Conservation (phyloP, 1,140 invertebrate species). For the Hycleus phaleratus region DNA sequence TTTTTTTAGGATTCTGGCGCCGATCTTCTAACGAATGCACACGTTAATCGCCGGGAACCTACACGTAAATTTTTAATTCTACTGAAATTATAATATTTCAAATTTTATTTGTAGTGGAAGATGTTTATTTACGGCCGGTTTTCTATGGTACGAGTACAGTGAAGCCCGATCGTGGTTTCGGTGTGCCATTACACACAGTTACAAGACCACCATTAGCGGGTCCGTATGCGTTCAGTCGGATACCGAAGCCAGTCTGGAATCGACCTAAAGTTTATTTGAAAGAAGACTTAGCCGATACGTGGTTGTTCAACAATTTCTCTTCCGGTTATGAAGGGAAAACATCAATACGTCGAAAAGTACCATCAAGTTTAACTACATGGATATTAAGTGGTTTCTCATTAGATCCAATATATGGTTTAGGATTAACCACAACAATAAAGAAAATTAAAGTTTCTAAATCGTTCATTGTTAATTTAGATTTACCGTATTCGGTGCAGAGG, state of each 20-base stretch:
- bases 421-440: constrained; percentile 61
- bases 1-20: constrained; percentile 67
- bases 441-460: constrained; percentile 80
- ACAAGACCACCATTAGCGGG: constrained; percentile 76
- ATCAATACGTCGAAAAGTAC: constrained; percentile 55
- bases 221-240: constrained; percentile 82
- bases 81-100: not conserved
- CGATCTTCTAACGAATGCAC: constrained; percentile 67
- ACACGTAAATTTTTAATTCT: constrained; percentile 45
- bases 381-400: constrained; percentile 87
- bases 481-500: constrained; percentile 84
- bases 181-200: constrained; percentile 47
- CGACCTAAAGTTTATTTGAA: constrained; percentile 71
- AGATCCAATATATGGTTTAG: constrained; percentile 74
- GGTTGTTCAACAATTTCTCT: constrained; percentile 78
- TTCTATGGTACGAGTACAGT: constrained; percentile 45
- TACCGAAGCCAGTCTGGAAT: constrained; percentile 71
- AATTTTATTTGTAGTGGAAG: constrained; percentile 32
- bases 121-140: constrained; percentile 38
- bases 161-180: constrained; percentile 51
- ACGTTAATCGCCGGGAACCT: constrained; percentile 50
- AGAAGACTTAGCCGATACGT: constrained; percentile 65
- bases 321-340: constrained; percentile 53
- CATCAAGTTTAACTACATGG: constrained; percentile 90
- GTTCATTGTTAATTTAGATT: constrained; percentile 72